Evolutionary conservation across 2,797 vertebrate species (phyloP).

Genomic region (Sebastes taczanowskii): DNA sequence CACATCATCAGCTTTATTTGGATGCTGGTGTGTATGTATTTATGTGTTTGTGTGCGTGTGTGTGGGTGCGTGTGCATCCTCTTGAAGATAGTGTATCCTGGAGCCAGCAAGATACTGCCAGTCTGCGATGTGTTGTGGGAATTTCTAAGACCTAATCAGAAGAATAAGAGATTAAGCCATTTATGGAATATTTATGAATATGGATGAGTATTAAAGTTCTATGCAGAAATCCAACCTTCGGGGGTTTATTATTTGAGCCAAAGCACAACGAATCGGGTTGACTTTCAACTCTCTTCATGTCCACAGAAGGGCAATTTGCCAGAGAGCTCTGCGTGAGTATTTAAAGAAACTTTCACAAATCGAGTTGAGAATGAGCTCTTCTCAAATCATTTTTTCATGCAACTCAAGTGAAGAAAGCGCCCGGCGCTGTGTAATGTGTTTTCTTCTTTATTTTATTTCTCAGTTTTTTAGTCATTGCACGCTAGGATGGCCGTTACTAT

Average conservation of each 20-base stretch:
- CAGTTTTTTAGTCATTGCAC: conserved; percentile 31
- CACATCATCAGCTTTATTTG: conserved; percentile 40
- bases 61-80: not conserved
- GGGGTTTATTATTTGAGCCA: conserved; percentile 75
- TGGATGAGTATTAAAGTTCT: conserved; percentile 80
- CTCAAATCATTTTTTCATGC: conserved; percentile 63
- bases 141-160: conserved; percentile 75
- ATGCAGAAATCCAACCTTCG: conserved; percentile 69
- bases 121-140: conserved; percentile 59
- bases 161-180: conserved; percentile 76
- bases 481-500: conserved; percentile 28
- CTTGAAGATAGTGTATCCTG: conserved; percentile 66
- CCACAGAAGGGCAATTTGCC: conserved; percentile 73
- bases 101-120: conserved; percentile 63
- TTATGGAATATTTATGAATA: conserved; percentile 80
- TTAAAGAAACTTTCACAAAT: conserved; percentile 69
- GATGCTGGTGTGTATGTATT: conserved; percentile 10
- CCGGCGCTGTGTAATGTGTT: conserved; percentile 50
- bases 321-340: conserved; percentile 61
- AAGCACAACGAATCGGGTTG: conserved; percentile 70
- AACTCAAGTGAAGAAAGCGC: conserved; percentile 49
- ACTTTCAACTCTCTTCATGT: conserved; percentile 76
- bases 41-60: conserved; percentile 6
- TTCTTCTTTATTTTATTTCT: conserved; percentile 48
- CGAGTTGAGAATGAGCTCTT: conserved; percentile 35